A percentile compares a stretch with the other conserved stretches of the same genome.
Conservation (phyloP, 2,113 vertebrate genomes). For the Bungarus multicinctus region DNA sequence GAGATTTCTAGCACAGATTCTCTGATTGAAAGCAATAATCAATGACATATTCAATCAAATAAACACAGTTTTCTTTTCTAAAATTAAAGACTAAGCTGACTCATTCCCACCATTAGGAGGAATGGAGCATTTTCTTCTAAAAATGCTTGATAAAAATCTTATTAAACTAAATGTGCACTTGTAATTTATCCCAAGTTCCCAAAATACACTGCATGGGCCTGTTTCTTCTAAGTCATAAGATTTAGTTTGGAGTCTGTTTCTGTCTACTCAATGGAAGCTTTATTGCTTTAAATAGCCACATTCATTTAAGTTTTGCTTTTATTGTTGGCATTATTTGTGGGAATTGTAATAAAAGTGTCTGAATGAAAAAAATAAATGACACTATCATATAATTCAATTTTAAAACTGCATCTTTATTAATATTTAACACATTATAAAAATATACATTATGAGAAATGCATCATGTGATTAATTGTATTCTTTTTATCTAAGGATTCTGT, state of each 20-base stretch:
- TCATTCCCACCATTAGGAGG: background rate
- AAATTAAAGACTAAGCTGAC: background rate
- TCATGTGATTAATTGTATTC: slow-evolving; percentile 36
- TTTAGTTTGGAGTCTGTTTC: background rate
- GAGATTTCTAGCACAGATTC: background rate
- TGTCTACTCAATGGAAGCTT: slow-evolving; percentile 11
- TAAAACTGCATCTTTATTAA: slow-evolving; percentile 49
- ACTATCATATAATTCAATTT: slow-evolving; percentile 58
- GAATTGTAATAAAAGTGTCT: slow-evolving; percentile 57
- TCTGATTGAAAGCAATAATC: background rate
- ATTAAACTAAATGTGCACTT: background rate
- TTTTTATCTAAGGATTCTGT: slow-evolving; percentile 74
- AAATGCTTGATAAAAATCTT: background rate
- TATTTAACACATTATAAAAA: slow-evolving; percentile 56
- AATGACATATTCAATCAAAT: background rate
- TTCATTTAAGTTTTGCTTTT: slow-evolving; percentile 55
- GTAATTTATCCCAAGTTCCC: no score
- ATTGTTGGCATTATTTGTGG: slow-evolving; percentile 50
- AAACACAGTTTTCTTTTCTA: background rate
- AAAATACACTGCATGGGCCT: background rate
- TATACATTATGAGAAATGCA: slow-evolving; percentile 24
- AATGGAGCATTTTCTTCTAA: background rate
- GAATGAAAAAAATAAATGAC: slow-evolving; percentile 50
- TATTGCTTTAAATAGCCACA: slow-evolving; percentile 39
- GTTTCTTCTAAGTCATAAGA: background rate